Evolutionary conservation across 2,888 invertebrate genomes (phyloP), one percentile per base, ranked within the genome.

Genomic region (Pheosia tremula): DNA sequence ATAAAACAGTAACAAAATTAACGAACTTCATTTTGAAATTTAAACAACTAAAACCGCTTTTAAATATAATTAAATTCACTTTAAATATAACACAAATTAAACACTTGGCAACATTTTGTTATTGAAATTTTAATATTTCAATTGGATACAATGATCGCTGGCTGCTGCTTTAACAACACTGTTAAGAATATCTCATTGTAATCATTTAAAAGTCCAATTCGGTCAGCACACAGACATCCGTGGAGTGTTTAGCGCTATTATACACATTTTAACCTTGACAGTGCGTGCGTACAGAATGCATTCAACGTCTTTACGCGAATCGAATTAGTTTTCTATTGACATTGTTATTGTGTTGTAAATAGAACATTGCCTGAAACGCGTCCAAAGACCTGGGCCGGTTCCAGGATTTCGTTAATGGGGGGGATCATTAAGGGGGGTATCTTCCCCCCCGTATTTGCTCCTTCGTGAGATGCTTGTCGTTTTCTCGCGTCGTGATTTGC

Each of bases 161-260:
- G 58, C 58, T 71, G 45, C 59, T 65, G 72, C 62, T 76, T 72
- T 73, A 72, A 79, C 79, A 72, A 74, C 61, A 88, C 88, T 90
- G 86, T 74, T 69, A 71, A 68, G 78, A 81, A 77, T 79, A 77
- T 77, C 80, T 82, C 81, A 80, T 81, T 80, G 81, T 79, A 84
- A 79, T 86, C 82, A 85, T 84, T 88, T 91, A 86, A 91, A 88
- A 89, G 80, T 86, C 79, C 83, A 83, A 80, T 83, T 85, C 80
- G 74, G 77, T 75, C 78, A 77, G 75, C 77, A 85, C 85, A 86
- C 64, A 78, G 71, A 69, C 57, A 63, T 72, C 67, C 55, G 74
- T 87, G 77, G 88, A 88, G 89, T 81, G 74, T 78, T 59, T 68
- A 77, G 69, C 66, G 69, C 63, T 68, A 67, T 52, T 69, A 59